Evolutionary conservation across 2,797 vertebrate genomes (phyloP).

Genomic region (Chelon auratus): DNA sequence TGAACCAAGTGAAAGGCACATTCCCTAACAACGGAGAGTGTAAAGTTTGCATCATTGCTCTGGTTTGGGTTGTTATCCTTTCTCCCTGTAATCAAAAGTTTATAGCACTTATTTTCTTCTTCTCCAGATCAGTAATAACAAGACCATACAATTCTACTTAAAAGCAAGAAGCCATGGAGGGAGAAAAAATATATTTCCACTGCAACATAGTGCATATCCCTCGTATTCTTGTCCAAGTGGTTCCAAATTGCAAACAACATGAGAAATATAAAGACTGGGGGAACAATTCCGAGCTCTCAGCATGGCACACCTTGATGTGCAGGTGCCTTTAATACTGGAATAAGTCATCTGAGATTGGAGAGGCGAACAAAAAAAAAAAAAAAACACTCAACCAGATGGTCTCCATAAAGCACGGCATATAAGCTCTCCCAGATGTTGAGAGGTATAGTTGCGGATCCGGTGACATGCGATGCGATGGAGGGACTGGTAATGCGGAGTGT

Average conservation of each 20-base stretch:
- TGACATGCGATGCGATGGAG: slow-evolving; percentile 76
- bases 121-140: slow-evolving; percentile 53
- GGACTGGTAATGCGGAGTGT: slow-evolving; percentile 76
- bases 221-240: slow-evolving; percentile 43
- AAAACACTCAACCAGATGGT: slow-evolving; percentile 73
- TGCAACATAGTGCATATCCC: slow-evolving; percentile 39
- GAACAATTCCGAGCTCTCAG: slow-evolving; percentile 60
- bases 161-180: slow-evolving; percentile 17
- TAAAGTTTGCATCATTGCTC: slow-evolving; percentile 47
- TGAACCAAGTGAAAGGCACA: slow-evolving; percentile 72
- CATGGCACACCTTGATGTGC: slow-evolving; percentile 67
- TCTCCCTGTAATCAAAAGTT: slow-evolving; percentile 38
- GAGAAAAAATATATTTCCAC: slow-evolving; percentile 31
- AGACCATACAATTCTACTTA: slow-evolving; percentile 47
- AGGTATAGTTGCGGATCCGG: slow-evolving; percentile 69
- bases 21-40: slow-evolving; percentile 48
- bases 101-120: slow-evolving; percentile 40
- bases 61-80: slow-evolving; percentile 41
- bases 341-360: slow-evolving; percentile 75
- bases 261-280: slow-evolving; percentile 52
- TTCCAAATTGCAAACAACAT: slow-evolving; percentile 60
- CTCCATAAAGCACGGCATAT: slow-evolving; percentile 74
- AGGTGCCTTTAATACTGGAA: slow-evolving; percentile 78
- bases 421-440: slow-evolving; percentile 81
- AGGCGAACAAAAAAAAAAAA: slow-evolving; percentile 42